Evolutionary conservation across 2,797 vertebrate genomes (phyloP).

Genomic region (Etheostoma nigrum): DNA sequence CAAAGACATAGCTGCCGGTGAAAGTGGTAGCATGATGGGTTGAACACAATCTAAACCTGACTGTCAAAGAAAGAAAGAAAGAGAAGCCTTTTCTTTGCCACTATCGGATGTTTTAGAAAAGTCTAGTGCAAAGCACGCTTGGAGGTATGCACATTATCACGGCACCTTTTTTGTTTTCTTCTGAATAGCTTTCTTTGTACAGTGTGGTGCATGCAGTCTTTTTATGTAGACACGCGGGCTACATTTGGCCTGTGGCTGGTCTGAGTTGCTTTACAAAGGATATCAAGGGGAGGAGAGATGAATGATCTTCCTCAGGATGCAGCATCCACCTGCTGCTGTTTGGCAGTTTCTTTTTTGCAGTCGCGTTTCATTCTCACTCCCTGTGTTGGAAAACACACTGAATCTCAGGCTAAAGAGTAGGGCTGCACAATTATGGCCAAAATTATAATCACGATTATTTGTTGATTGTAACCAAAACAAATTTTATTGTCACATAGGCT

Average conservation of each 20-base stretch:
- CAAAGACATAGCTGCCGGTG: constrained; percentile 18
- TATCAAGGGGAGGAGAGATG: constrained; percentile 45
- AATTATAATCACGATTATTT: too few relatives aligned
- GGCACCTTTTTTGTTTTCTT: constrained; percentile 22
- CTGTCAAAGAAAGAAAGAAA: not conserved
- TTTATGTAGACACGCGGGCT: constrained; percentile 39
- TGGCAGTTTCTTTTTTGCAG: not conserved
- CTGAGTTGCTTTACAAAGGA: constrained; percentile 27
- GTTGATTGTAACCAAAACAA: too few relatives aligned
- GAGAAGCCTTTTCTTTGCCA: constrained; percentile 3
- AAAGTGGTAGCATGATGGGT: not conserved
- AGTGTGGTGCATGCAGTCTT: constrained; percentile 9
- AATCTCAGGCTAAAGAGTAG: constrained; percentile 6
- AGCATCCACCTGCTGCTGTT: constrained; percentile 49
- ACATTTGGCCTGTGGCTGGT: constrained; percentile 62
- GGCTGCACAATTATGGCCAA: too few relatives aligned
- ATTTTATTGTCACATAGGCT: too few relatives aligned
- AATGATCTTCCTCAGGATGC: constrained; percentile 24
- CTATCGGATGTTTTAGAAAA: constrained; percentile 2
- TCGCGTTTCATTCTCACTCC: not conserved
- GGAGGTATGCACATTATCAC: constrained; percentile 31
- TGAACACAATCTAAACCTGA: constrained; percentile 26
- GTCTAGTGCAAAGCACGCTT: constrained; percentile 15
- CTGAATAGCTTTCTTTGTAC: constrained; percentile 56
- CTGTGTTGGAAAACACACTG: not conserved